Evolutionary conservation across 2,113 vertebrate genomes (phyloP), one percentile per base, ranked within the genome.

Genomic region (Erinaceus europaeus): DNA sequence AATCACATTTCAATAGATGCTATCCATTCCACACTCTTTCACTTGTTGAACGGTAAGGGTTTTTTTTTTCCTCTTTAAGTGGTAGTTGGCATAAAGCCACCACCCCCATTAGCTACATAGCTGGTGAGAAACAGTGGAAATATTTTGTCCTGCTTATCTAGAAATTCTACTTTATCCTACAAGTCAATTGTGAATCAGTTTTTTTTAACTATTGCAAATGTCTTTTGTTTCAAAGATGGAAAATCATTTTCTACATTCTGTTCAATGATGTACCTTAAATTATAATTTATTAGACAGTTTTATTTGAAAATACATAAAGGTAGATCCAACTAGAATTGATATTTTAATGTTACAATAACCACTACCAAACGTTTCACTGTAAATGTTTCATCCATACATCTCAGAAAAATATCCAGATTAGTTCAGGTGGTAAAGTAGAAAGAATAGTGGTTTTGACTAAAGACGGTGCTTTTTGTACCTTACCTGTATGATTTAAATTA

Each of bases 71-170:
- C 3, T 44, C 68, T 77, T 94, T 96, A 96, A 96, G 95, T 96
- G 94, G 94, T 93, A 90, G 91, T 86, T 96, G 95, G 95, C 95
- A 59, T 91, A 88, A 90, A 86, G 95, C 95, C 95, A 96, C 57
- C 85, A 77, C 85, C 83, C 94, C 95, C 95, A 96, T 96, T 96
- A 96, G 93, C 93, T 88, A 90, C 95, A 95, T 81, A 94, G 93
- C 93, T 96, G 92, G 91, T 95, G 89, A 94, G 92, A 95, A 95
- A 91, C 85, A 93, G 92, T 95, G 94, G 91, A 93, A 92, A 93
- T 89, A 93, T 94, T 95, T 90, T 95, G 87, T 94, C 57, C 76
- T 89, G 84, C 94, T 96, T 96, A 96, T 96, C 94, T 94, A 89
- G 92, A 96, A 95, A 96, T 89, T 72, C 85, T 88, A 61, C 76